Evolutionary conservation across 1,140 invertebrate species (phyloP).

Genomic region (Arion vulgaris): DNA sequence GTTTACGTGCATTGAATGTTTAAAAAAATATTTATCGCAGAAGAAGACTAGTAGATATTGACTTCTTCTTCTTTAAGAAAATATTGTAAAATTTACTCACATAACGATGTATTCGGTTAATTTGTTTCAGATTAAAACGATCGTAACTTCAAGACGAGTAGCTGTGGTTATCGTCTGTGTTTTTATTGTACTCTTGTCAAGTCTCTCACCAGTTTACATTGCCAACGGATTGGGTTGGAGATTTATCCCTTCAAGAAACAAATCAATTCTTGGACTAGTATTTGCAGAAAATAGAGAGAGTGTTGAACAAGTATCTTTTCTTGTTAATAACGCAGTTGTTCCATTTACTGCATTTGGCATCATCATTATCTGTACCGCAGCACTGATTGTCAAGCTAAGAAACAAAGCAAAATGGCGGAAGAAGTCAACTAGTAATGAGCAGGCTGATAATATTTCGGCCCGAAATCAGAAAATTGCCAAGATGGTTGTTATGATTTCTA

Average conservation of each 20-base stretch:
- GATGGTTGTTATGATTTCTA: too few species aligned
- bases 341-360: background rate
- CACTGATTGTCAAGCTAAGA: background rate
- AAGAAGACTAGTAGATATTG: too few species aligned
- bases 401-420: background rate
- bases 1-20: too few species aligned
- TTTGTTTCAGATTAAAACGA: background rate
- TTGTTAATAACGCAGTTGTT: background rate
- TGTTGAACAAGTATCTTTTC: slow-evolving; percentile 9
- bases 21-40: too few species aligned
- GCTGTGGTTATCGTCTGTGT: background rate
- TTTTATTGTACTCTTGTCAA: background rate
- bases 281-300: background rate
- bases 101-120: too few species aligned
- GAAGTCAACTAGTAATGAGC: background rate
- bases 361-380: background rate
- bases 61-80: too few species aligned
- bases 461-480: slow-evolving; percentile 29
- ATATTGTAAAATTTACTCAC: too few species aligned
- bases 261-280: slow-evolving; percentile 1
- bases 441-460: background rate
- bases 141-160: background rate
- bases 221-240: background rate
- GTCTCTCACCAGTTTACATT: background rate
- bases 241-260: slow-evolving; percentile 1